Evolutionary conservation across 2,888 invertebrate genomes (phyloP), one percentile per base, ranked within the genome.

Genomic region (Protonemura montana): DNA sequence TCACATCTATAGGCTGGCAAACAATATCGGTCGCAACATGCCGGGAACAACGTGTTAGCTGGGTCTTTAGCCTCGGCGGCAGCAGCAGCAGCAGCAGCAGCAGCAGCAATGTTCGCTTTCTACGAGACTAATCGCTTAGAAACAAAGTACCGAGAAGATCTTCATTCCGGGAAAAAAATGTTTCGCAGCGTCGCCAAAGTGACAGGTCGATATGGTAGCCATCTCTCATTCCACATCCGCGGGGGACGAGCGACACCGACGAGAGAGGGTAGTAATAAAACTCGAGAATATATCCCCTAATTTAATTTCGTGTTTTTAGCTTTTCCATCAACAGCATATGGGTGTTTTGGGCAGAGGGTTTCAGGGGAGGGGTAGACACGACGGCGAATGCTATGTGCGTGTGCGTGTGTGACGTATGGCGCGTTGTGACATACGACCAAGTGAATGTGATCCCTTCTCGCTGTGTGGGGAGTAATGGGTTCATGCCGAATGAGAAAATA

Each of bases 321-420:
- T 30, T 81, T 30, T 81, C 81, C 81, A 81, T 81, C 81, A 81
- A 81, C 81, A 81, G 30, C 81, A 81, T 81, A 81, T 81, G 81
- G 81, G 81, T n/a, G n/a, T n/a, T n/a, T n/a, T n/a, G n/a, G n/a
- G n/a, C n/a, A n/a, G 81, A 78, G 28, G 78, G 1, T n/a, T n/a
- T n/a, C n/a, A n/a, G 78, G n/a, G 76, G 76, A 26, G 76, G 78
- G 16, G 78, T 25, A 13, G 78, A 28, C 28, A 25, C 25, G 78
- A 6, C 7, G 78, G 26, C 35, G 35, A 10, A 35, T 10, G 35
- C 35, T 78, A 10, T 27, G 78, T 78, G 6, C 25, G 59, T 59
- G 59, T 59, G 59, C 59, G 59, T 21, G 13, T 21, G 59, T 59
- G 59, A 59, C 21, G 59, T 1, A 59, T 59, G 59, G 59, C 13